These are phyloP conservation scores for Erythrolamprus reginae DNA, from an alignment of 2,113 vertebrate species.

Conservation along the genomic window DNA sequence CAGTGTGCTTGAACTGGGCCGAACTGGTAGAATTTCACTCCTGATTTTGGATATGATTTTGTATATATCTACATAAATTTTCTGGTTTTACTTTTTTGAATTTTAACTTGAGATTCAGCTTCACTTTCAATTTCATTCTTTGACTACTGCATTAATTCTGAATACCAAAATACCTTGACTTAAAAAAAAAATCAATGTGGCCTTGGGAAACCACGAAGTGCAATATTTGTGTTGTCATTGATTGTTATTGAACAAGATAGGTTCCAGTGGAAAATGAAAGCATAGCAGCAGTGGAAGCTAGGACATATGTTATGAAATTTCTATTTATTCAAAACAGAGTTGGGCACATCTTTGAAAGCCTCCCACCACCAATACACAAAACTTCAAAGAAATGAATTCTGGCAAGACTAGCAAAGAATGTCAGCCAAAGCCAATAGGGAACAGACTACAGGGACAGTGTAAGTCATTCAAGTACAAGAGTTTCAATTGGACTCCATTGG, in stretches of 20 bases:
- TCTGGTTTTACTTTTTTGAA: not conserved
- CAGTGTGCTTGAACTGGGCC: too few species aligned
- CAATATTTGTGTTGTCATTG: slow-evolving; percentile 23
- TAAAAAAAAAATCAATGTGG: not conserved
- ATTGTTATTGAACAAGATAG: slow-evolving; percentile 45
- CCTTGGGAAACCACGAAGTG: not conserved
- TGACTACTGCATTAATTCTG: not conserved
- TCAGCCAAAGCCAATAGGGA: slow-evolving; percentile 59
- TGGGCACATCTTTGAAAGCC: slow-evolving; percentile 66
- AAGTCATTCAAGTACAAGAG: slow-evolving; percentile 59
- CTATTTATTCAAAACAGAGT: slow-evolving; percentile 65
- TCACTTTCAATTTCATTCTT: not conserved
- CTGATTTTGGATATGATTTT: not conserved
- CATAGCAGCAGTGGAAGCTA: slow-evolving; percentile 50
- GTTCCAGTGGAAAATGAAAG: slow-evolving; percentile 55
- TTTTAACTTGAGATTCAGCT: not conserved
- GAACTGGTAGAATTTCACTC: too few species aligned
- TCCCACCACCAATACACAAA: slow-evolving; percentile 59
- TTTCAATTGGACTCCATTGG: slow-evolving; percentile 46
- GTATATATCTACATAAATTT: not conserved
- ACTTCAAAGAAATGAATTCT: slow-evolving; percentile 76
- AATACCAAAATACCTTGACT: not conserved
- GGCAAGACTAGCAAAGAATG: slow-evolving; percentile 66
- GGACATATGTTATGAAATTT: slow-evolving; percentile 67
- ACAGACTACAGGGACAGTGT: slow-evolving; percentile 50